phyloP scores from a whole-genome alignment of 2,113 vertebrate genomes.

The Catharus minimus region DNA sequence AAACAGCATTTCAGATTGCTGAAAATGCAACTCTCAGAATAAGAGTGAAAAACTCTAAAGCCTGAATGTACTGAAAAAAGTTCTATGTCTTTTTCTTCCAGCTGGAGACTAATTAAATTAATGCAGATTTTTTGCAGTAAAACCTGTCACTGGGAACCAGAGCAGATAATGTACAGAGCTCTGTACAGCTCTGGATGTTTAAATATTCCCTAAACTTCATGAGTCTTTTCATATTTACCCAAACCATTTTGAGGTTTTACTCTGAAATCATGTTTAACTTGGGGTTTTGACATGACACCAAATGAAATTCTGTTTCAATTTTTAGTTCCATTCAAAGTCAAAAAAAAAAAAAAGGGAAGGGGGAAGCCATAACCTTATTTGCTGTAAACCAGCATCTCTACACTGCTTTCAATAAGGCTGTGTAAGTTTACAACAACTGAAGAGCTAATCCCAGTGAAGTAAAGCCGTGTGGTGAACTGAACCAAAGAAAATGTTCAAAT shows the following conservation, averaged over 20 bases:
- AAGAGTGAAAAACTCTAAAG: not conserved
- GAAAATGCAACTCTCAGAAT: not conserved
- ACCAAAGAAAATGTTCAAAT: constrained; percentile 60
- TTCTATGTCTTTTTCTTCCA: not conserved
- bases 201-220: not conserved
- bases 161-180: not conserved
- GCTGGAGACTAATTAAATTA: not conserved
- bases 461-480: constrained; percentile 39
- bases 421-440: not conserved
- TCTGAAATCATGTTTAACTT: not conserved
- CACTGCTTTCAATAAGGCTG: not conserved
- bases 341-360: not conserved
- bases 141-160: not conserved
- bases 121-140: not conserved
- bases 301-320: not conserved
- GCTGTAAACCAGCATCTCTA: not conserved
- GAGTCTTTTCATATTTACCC: not conserved
- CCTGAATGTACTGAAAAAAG: not conserved
- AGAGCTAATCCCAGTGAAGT: constrained; percentile 28
- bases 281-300: not conserved
- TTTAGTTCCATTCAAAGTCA: not conserved
- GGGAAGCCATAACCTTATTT: not conserved
- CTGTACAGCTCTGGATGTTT: not conserved
- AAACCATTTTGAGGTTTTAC: not conserved
- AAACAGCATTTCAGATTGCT: not conserved